These are phyloP conservation scores for Clytia hemisphaerica DNA, from an alignment of 30 jellyfish, hydroid and myxozoan genomes.

Conservation along the genomic window DNA sequence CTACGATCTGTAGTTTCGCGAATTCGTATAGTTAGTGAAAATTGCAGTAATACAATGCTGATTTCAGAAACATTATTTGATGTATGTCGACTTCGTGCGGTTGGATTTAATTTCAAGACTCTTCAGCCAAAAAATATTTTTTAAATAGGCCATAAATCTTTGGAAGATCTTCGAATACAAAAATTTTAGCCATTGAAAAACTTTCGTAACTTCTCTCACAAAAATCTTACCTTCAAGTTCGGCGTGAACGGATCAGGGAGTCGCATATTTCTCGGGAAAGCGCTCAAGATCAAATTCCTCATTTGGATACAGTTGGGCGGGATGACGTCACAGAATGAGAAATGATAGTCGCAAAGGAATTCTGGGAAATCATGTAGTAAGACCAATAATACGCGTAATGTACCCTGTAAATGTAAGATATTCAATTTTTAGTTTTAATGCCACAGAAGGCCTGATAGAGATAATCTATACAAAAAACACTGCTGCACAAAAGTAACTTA, in stretches of 20 bases:
- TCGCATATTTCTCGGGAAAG: slow-evolving; percentile 97
- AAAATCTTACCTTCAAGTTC: slow-evolving; percentile 59
- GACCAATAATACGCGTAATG: slow-evolving; percentile 87
- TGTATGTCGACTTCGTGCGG: no score
- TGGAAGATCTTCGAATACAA: no score
- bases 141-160: no score
- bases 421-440: not conserved
- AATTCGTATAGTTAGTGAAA: no score
- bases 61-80: no score
- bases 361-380: slow-evolving; percentile 95
- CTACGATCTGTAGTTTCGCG: no score
- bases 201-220: not conserved
- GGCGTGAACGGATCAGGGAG: slow-evolving; percentile 98
- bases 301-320: slow-evolving; percentile 98
- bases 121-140: no score
- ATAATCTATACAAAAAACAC: no score
- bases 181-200: slow-evolving; percentile 6
- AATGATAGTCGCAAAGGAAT: slow-evolving; percentile 92
- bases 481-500: no score
- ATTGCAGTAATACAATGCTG: no score
- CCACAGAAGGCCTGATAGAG: not conserved
- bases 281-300: slow-evolving; percentile 93
- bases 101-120: no score
- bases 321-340: slow-evolving; percentile 91
- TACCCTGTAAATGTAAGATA: slow-evolving; percentile 47